Conservation (phyloP, 2,113 vertebrate species). For the Cyprinus carpio region DNA sequence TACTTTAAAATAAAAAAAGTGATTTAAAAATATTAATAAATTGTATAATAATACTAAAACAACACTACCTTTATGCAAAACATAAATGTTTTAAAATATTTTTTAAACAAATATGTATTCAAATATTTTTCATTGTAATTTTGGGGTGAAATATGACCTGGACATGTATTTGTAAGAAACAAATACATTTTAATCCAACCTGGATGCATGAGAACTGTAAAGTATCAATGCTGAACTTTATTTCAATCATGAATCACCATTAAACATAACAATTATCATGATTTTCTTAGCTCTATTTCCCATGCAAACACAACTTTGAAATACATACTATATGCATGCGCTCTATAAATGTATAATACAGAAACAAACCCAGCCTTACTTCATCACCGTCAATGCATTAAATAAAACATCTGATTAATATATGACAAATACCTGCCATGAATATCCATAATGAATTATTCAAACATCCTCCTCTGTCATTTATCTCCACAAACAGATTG, state of each 20-base stretch:
- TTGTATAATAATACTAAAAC: background rate
- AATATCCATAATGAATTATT: constrained; percentile 20
- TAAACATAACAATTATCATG: background rate
- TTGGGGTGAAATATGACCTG: background rate
- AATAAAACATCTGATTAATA: constrained; percentile 11
- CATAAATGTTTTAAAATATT: background rate
- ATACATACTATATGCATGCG: background rate
- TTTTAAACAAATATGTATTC: background rate
- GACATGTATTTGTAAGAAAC: background rate
- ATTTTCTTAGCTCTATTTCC: background rate
- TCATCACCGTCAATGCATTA: background rate
- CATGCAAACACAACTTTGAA: background rate
- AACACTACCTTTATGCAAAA: background rate
- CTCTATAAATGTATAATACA: background rate
- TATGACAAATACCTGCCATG: constrained; percentile 8
- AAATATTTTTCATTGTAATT: background rate
- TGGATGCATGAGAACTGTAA: background rate
- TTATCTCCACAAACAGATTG: background rate
- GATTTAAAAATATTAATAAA: background rate
- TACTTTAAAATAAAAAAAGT: background rate
- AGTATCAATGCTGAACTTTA: background rate
- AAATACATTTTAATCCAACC: background rate
- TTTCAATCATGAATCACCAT: background rate
- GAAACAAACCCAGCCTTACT: background rate
- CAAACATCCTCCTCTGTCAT: constrained; percentile 4